Percentiles rank a stretch among this genome's conserved stretches.
phyloP scores from a whole-genome alignment of 1,140 invertebrate genomes.

The Planococcus citri region DNA sequence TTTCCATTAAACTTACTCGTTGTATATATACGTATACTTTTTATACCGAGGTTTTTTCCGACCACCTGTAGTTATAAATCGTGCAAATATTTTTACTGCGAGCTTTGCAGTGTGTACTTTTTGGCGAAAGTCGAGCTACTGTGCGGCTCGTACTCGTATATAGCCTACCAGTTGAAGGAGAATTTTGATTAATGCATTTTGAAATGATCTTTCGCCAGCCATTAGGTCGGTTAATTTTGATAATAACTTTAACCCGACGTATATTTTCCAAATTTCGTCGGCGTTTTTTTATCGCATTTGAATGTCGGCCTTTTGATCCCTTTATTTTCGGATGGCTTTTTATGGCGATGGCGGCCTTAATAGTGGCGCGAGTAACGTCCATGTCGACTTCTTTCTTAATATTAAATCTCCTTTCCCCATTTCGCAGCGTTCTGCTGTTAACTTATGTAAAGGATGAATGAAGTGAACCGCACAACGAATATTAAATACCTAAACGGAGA shows the following conservation, averaged over 20 bases:
- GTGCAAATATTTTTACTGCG: neutral
- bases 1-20: too few species aligned
- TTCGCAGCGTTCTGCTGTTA: too few species aligned
- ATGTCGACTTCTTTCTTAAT: neutral
- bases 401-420: neutral
- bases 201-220: neutral
- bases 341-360: too few species aligned
- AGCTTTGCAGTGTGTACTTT: neutral
- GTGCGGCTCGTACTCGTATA: neutral
- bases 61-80: neutral
- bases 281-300: neutral
- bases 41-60: neutral
- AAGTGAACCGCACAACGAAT: too few species aligned
- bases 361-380: neutral
- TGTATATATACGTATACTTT: too few species aligned
- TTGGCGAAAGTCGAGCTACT: neutral
- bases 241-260: neutral
- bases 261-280: neutral
- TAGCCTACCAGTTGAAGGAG: neutral
- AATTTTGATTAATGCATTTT: neutral
- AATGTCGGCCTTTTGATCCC: neutral
- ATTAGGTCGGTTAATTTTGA: neutral
- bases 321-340: neutral
- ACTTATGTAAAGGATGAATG: too few species aligned
- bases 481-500: too few species aligned